Base-by-base conservation (phyloP, 2,888 invertebrate species). In the Uloborus plumipes region DNA sequence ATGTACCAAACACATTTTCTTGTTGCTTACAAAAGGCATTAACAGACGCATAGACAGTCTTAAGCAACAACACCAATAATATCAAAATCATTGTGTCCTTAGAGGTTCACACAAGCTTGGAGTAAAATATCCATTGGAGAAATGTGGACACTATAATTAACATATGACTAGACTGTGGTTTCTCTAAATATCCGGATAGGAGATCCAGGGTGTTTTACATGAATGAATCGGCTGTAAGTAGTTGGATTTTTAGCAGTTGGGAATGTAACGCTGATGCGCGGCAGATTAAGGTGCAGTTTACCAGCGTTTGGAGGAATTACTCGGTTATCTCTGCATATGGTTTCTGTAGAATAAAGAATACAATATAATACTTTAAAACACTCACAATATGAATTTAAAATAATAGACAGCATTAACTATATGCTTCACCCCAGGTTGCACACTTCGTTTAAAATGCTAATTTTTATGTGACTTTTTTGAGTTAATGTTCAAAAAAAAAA, bases 211-310 rank as follows among this genome's bases (percentile, higher is more conserved):
- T 89, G 89, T 67, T 88, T 87, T 76, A 89, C 89, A 85, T 89
- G 89, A 84, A 89, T 89, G 86, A 89, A 89, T 77, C 89, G 88
- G 13, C 89, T 89, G 69, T 88, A 78, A 86, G 87, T 89, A 87
- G 77, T 71, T 15, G 84, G 77, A 55, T 81, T 83, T 66, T 78
- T 84, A 73, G 77, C 67, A n/a, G 84, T 53, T n/a, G 83, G 77
- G 51, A 78, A 73, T 9, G 77, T 84, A 22, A 84, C 76, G 53
- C 79, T 76, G 31, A 84, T 80, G 20, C 80, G 76, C 20, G 85
- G 82, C 31, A 85, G 72, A 6, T 61, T 62, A n/a, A 69, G 64
- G 49, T 64, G 64, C 18, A 64, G 64, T 47, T 64, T 64, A n/a
- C 49, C 64, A 22, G 64, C 49, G 49, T 47, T 64, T 49, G 64